Evolutionary conservation across 2,888 invertebrate genomes (phyloP), one percentile per base, ranked within the genome.

Genomic region (Heteromyza rotundicornis): DNA sequence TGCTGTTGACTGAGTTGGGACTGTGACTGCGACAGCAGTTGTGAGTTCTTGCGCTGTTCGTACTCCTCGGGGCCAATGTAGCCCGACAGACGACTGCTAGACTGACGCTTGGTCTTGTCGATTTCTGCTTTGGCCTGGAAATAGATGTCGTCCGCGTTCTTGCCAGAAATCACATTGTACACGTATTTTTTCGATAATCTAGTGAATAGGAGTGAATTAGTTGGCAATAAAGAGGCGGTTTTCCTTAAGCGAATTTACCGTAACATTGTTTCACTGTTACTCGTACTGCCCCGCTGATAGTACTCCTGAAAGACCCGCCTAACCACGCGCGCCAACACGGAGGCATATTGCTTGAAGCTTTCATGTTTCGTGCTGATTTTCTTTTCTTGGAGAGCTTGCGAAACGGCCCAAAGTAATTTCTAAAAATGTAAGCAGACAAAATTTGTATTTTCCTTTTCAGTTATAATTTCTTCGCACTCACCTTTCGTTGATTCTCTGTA

Each of bases 321-420:
- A 0, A 90, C 90, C 32, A 90, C 87, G 2, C 89, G 86, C 1
- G 90, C 90, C 59, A 93, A 82, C 1, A 86, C 84, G 0, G 89
- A 86, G 2, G 91, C 92, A 76, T 88, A 89, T 64, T 88, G 86
- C 60, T 90, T 89, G 82, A 92, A 93, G 47, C 89, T 86, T 0
- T 88, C 86, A 70, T 92, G 90, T 23, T 75, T 77, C 0, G 85
- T 86, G 0, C 87, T 87, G 75, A 92, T 89, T 44, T 91, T 91
- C 78, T 89, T 89, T 23, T 86, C 85, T 49, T 91, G 87, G 17
- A 93, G 83, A 0, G 92, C 90, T 74, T 91, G 90, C 2, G 92
- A 89, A 2, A 92, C 91, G 0, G 92, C 92, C 92, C 92, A 92
- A 17, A 92, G 83, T 23, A 93, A 84, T 86, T 93, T 93, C 91